Evolutionary conservation across 2,888 invertebrate genomes (phyloP), one percentile per base, ranked within the genome.

Genomic region (Amphipyra tragopoginis): DNA sequence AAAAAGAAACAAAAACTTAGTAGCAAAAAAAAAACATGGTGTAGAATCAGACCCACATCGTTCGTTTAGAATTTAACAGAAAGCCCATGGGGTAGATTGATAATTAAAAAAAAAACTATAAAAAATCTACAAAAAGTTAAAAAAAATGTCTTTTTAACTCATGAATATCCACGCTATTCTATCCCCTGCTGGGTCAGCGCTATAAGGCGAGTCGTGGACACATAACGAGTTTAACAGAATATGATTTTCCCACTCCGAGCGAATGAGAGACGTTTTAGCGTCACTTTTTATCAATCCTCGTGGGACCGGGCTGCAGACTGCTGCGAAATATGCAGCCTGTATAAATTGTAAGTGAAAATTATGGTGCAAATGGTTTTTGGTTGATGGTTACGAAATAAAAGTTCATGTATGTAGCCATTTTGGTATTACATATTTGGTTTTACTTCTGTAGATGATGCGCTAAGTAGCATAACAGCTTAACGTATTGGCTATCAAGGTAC

Each of bases 211-310:
- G 90, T 88, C 93, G 90, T 89, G 92, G 93, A 89, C 93, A 90
- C 89, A 83, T 94, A 94, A 94, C 94, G 90, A 94, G 90, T 93
- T 94, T 94, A 94, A 90, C 93, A 93, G 92, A 94, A 94, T 94
- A 94, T 94, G 94, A 94, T 94, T 94, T 93, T 86, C 88, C 80
- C 89, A 82, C 83, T 79, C 71, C 85, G 83, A 66, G 56, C 80
- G 90, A 87, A 89, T 88, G 91, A 89, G 93, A 81, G 89, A 90
- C 93, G 88, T 93, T 93, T 94, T 91, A 92, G 89, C 90, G 90
- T 84, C 92, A 88, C 89, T 92, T 92, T 93, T 92, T 90, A 84
- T 82, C 79, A 79, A 58, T 79, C 81, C 92, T 88, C 91, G 64
- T 57, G 90, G 85, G 90, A 83, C 58, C 78, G 75, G 65, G 77